phyloP scores from a whole-genome alignment of 2,888 invertebrate genomes.

The Petrolisthes cinctipes region DNA sequence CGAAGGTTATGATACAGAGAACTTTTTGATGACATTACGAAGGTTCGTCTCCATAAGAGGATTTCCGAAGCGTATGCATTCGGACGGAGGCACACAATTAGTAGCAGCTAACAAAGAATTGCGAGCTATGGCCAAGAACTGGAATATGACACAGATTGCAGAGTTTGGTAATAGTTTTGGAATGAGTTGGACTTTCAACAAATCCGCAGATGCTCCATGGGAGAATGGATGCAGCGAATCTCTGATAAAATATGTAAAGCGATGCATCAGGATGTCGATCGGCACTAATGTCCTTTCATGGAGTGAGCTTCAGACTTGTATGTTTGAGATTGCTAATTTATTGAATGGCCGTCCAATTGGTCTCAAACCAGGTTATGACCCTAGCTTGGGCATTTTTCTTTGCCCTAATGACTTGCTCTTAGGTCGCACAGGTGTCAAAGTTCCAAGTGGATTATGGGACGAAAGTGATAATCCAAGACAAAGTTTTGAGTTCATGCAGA shows the following conservation, averaged over 20 bases:
- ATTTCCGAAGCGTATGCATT: neutral
- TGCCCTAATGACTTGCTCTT: no score
- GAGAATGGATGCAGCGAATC: neutral
- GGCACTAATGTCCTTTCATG: conserved; percentile 2
- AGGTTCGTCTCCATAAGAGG: conserved; percentile 5
- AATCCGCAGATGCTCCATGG: conserved; percentile 16
- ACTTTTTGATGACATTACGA: neutral
- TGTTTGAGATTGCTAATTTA: no score
- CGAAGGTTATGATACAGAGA: conserved; percentile 14
- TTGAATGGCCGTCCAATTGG: no score
- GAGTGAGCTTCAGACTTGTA: conserved; percentile 5
- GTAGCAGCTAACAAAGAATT: conserved; percentile 12
- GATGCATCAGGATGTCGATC: neutral
- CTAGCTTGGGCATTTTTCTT: no score
- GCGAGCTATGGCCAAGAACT: neutral
- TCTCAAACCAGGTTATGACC: no score
- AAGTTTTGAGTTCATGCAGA: no score
- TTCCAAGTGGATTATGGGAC: no score
- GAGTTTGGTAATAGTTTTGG: no score
- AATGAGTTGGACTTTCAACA: conserved; percentile 19
- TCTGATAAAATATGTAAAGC: conserved; percentile 8
- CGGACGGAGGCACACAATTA: conserved; percentile 3
- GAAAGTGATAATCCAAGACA: no score
- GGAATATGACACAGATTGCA: no score
- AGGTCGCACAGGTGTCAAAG: no score